These are phyloP conservation scores for Hoplostethus mediterraneus DNA, from an alignment of 2,797 vertebrate species.

Conservation along the genomic window DNA sequence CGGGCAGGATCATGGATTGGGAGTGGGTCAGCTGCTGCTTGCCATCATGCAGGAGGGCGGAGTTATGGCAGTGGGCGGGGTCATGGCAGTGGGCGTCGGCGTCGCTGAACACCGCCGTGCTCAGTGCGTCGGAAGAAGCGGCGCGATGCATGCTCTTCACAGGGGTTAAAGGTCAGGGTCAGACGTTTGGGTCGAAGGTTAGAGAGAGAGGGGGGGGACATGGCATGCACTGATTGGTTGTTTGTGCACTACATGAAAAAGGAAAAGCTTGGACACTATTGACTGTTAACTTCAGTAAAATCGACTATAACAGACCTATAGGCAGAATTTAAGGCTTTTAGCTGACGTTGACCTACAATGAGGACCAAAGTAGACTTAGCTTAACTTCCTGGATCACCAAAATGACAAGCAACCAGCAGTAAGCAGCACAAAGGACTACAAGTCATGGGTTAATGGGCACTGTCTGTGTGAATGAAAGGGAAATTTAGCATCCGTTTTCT, in stretches of 20 bases:
- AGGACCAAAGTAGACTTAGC: slow-evolving; percentile 2
- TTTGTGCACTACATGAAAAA: not conserved
- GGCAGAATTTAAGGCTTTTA: not conserved
- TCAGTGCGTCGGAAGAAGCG: slow-evolving; percentile 78
- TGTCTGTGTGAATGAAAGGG: too few species aligned
- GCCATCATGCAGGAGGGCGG: slow-evolving; percentile 42
- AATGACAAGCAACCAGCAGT: slow-evolving; percentile 33
- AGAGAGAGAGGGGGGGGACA: slow-evolving; percentile 9
- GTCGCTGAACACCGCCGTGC: slow-evolving; percentile 45
- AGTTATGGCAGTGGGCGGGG: slow-evolving; percentile 43
- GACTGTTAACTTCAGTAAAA: not conserved
- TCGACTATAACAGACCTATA: not conserved
- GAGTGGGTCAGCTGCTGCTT: slow-evolving; percentile 77
- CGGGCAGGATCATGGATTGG: slow-evolving; percentile 82
- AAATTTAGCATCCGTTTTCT: too few species aligned
- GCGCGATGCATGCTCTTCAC: slow-evolving; percentile 80
- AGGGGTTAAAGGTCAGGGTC: slow-evolving; percentile 13
- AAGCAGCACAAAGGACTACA: slow-evolving; percentile 10
- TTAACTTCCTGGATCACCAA: not conserved
- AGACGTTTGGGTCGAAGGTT: slow-evolving; percentile 26
- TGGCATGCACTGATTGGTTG: not conserved
- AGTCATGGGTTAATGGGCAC: not conserved
- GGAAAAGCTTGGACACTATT: not conserved
- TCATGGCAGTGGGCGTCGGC: slow-evolving; percentile 42
- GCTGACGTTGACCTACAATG: not conserved